phyloP scores from a whole-genome alignment of 2,113 vertebrate species.

The Himantopus leucocephalus region DNA sequence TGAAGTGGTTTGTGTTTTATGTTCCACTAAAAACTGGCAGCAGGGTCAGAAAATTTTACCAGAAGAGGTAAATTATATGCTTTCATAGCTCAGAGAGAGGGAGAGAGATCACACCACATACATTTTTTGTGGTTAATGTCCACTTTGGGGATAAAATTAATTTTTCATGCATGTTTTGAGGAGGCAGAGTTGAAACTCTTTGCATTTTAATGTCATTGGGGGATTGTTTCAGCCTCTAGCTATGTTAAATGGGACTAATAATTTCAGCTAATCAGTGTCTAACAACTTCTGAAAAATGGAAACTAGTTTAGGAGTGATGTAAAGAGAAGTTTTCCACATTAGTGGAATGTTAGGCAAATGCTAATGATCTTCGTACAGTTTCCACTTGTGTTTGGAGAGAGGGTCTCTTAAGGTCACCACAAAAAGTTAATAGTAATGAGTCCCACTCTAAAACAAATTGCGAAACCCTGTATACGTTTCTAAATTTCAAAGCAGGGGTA shows the following conservation, averaged over 20 bases:
- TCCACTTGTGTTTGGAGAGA: slow-evolving; percentile 44
- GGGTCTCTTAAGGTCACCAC: slow-evolving; percentile 38
- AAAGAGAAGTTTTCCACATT: slow-evolving; percentile 60
- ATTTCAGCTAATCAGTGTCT: slow-evolving; percentile 54
- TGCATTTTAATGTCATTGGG: slow-evolving; percentile 24
- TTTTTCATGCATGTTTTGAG: slow-evolving; percentile 49
- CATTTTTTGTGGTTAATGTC: slow-evolving; percentile 51
- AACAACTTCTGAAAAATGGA: slow-evolving; percentile 61
- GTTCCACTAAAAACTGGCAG: slow-evolving; percentile 3
- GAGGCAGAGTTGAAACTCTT: slow-evolving; percentile 12
- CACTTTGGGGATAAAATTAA: slow-evolving; percentile 54
- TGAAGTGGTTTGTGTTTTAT: slow-evolving; percentile 1
- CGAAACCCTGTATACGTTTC: not conserved
- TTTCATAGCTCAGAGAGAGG: not conserved
- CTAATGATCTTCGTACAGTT: slow-evolving; percentile 47
- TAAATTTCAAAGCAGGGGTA: not conserved
- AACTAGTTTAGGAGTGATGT: slow-evolving; percentile 53
- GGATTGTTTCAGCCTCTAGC: slow-evolving; percentile 59
- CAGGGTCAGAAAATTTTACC: not conserved
- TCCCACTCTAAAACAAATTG: not conserved
- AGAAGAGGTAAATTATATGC: slow-evolving; percentile 26
- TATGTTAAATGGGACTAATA: slow-evolving; percentile 48
- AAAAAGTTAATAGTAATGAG: not conserved
- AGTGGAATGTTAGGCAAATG: slow-evolving; percentile 38
- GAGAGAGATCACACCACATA: not conserved